Base-by-base conservation (phyloP, 1,140 invertebrate genomes). In the Euura lappo region DNA sequence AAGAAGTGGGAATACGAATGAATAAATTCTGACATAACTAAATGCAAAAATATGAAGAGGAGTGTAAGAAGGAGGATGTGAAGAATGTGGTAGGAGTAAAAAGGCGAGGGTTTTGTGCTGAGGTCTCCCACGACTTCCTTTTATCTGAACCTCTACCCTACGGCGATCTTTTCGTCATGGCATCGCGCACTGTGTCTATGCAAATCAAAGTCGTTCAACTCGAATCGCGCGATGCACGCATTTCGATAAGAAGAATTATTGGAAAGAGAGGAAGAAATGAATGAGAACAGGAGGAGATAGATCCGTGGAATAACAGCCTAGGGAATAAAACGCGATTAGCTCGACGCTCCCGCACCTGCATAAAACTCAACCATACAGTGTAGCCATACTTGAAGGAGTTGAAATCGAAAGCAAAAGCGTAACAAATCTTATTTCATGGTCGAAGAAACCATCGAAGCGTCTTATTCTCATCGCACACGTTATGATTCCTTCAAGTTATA, bases 171-270 rank as follows among this genome's bases (percentile, higher is more conserved):
- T 60, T 6, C 6, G 51, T 60, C 51, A 60, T 60, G 51, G 51
- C 51, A n/a, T n/a, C 51, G 51, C 6, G 51, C 3, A 6, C 51
- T n/a, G 47, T 60, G 51, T 60, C 51, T 60, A 60, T 60, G 51
- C 51, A 60, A 60, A 60, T 60, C 51, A 60, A 60, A 60, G 51
- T 60, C 51, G 51, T 60, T 60, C 51, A 60, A 60, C 51, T n/a
- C 6, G 28, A 28, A 28, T 28, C 28, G 28, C 8, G 13, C 10
- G 51, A 60, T 60, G 51, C 51, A 60, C 51, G 51, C 10, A n/a
- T 11, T 60, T n/a, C 4, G 51, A 60, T 60, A 60, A 60, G 51
- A 60, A 60, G 10, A n/a, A 60, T n/a, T n/a, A 3, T 8, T n/a
- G 51, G 51, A 60, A n/a, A 60, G 51, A 8, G 51, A 60, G 51